These are phyloP conservation scores for Papilio glaucus DNA, from an alignment of 1,140 invertebrate species.

Conservation along the genomic window DNA sequence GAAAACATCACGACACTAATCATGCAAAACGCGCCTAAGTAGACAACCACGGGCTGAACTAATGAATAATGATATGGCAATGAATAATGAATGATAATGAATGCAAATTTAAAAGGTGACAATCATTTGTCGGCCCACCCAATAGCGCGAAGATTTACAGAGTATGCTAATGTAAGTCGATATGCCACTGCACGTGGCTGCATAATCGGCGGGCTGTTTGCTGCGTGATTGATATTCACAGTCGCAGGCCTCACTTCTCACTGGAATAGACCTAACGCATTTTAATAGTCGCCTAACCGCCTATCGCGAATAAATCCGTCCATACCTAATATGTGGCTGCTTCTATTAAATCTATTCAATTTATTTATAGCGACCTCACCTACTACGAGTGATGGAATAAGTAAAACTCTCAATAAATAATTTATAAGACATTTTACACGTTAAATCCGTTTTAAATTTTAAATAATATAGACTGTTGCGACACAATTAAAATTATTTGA, in stretches of 20 bases:
- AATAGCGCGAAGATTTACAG: conserved; percentile 62
- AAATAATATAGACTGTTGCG: background rate
- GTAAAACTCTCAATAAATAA: conserved; percentile 7
- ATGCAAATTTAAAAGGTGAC: conserved; percentile 82
- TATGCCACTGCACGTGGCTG: conserved; percentile 70
- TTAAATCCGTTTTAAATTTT: conserved; percentile 16
- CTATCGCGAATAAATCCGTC: conserved; percentile 16
- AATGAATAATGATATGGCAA: conserved; percentile 58
- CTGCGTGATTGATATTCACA: conserved; percentile 64
- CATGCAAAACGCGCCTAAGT: conserved; percentile 66
- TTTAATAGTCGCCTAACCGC: conserved; percentile 30
- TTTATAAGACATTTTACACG: conserved; percentile 19
- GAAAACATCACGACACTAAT: conserved; percentile 68
- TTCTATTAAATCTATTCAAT: conserved; percentile 28
- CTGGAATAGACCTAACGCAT: conserved; percentile 40
- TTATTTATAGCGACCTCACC: conserved; percentile 19
- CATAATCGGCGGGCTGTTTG: conserved; percentile 64
- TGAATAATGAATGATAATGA: conserved; percentile 68
- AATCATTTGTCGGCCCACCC: conserved; percentile 75
- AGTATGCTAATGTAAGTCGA: conserved; percentile 67
- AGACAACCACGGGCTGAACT: conserved; percentile 51
- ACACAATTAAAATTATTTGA: conserved; percentile 3
- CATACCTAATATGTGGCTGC: background rate
- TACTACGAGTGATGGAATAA: conserved; percentile 4
- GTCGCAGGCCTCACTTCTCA: conserved; percentile 37